Conservation (phyloP, 2,797 vertebrate species). For the Lateolabrax maculatus region DNA sequence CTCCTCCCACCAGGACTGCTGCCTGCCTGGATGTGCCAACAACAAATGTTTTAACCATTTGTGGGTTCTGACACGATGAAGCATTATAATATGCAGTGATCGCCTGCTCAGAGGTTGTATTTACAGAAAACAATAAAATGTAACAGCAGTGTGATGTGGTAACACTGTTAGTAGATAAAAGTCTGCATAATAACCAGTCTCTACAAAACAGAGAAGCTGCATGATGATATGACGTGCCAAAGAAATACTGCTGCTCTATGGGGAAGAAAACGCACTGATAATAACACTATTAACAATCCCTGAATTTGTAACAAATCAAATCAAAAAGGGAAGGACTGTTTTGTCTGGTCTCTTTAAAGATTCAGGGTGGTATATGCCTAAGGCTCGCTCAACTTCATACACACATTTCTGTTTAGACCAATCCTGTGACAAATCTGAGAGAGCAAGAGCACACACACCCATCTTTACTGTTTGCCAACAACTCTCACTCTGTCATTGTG, state of each 20-base stretch:
- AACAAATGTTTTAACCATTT: conserved; percentile 70
- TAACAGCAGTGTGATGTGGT: conserved; percentile 52
- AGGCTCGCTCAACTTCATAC: conserved; percentile 7
- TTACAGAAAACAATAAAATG: conserved; percentile 64
- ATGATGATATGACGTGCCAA: background rate
- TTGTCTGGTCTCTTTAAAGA: conserved; percentile 21
- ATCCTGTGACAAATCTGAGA: conserved; percentile 63
- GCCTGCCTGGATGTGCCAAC: conserved; percentile 67
- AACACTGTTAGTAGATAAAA: conserved; percentile 20
- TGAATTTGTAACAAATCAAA: conserved; percentile 12
- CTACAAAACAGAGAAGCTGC: conserved; percentile 4
- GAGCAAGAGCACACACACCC: conserved; percentile 71
- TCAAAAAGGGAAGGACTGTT: conserved; percentile 27
- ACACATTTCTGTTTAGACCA: conserved; percentile 67
- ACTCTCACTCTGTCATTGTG: conserved; percentile 66
- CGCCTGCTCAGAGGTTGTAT: conserved; percentile 23
- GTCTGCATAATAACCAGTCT: conserved; percentile 15
- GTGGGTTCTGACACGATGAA: conserved; percentile 30
- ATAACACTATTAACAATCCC: background rate
- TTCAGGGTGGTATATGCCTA: conserved; percentile 47
- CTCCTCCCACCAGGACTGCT: conserved; percentile 69
- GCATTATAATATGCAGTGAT: conserved; percentile 9
- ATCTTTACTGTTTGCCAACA: conserved; percentile 68
- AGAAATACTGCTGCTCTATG: background rate
- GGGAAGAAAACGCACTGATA: background rate